Evolutionary conservation across 2,113 vertebrate species (phyloP), one percentile per base, ranked within the genome.

Genomic region (Etheostoma spectabile): DNA sequence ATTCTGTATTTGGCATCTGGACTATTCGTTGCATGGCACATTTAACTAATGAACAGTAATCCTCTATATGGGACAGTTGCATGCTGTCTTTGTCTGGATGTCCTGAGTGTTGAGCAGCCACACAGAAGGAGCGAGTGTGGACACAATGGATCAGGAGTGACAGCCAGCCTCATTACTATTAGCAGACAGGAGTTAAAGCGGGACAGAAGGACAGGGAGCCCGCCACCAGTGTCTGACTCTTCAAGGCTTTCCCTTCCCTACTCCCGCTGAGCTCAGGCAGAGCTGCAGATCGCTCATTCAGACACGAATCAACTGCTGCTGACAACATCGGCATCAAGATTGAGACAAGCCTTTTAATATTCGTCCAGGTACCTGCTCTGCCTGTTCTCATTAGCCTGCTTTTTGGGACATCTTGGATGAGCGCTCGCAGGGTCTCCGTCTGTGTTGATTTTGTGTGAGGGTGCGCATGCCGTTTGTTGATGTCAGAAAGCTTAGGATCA

Each of bases 321-420:
- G 72, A 70, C 81, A 65, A 2, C 57, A 66, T 53, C 45, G 4
- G 22, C 51, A 46, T 66, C 60, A 1, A 21, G 30, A 70, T 19
- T 14, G 42, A 65, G 49, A 62, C 15, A 0, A 71, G 73, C 46
- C 59, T 68, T 74, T 70, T 67, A 60, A 72, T 61, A 55, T 77
- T 61, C 18, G 18, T 60, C 53, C 69, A 21, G 0, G 59, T 33
- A 59, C 48, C 79, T 78, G 71, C 27, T 73, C 61, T 53, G 70
- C 77, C 62, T 70, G 84, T 71, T 80, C 84, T 89, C 80, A 82
- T 88, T 91, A 87, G 53, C 64, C 53, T 10, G 48, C 24, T 35
- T 85, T 86, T 69, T 57, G 57, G 83, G 75, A 42, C 72, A 79
- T 63, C 66, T 21, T 65, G 51, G 69, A 67, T 51, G 81, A 73